Conservation (phyloP, 2,113 vertebrate genomes). For the Plotosus lineatus region DNA sequence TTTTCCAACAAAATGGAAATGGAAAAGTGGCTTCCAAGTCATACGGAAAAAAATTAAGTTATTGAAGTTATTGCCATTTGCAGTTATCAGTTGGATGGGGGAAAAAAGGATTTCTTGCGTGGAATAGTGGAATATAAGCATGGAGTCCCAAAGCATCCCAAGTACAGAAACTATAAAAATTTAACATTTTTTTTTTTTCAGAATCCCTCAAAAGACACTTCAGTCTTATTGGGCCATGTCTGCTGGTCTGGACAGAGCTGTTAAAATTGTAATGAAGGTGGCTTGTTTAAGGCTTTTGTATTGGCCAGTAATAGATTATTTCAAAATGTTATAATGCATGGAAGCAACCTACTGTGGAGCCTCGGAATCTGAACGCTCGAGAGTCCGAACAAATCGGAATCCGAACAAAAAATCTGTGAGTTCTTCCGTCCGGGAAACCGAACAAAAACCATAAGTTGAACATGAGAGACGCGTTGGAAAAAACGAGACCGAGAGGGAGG, state of each 20-base stretch:
- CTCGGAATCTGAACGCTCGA: no score
- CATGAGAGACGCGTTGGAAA: no score
- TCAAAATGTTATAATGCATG: background rate
- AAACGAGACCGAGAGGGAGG: no score
- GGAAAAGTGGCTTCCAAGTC: slow-evolving; percentile 4
- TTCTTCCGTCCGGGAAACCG: no score
- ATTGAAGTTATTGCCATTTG: slow-evolving; percentile 38
- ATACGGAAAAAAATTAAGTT: slow-evolving; percentile 50
- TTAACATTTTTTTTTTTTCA: slow-evolving; percentile 28
- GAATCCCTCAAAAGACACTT: slow-evolving; percentile 23
- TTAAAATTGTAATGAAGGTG: background rate
- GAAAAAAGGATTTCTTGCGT: slow-evolving; percentile 40
- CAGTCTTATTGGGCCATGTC: slow-evolving; percentile 14
- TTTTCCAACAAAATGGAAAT: slow-evolving; percentile 40
- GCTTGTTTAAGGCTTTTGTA: background rate
- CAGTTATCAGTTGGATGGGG: slow-evolving; percentile 46
- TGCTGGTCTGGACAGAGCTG: slow-evolving; percentile 1
- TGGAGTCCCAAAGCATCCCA: slow-evolving; percentile 38
- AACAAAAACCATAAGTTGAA: no score
- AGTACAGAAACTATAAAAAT: no score
- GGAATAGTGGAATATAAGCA: slow-evolving; percentile 44
- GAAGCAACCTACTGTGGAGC: background rate
- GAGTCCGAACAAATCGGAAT: no score
- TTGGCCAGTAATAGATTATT: background rate
- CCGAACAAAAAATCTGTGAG: no score